phyloP scores from a whole-genome alignment of 2,797 vertebrate genomes.

The Sciurus carolinensis region DNA sequence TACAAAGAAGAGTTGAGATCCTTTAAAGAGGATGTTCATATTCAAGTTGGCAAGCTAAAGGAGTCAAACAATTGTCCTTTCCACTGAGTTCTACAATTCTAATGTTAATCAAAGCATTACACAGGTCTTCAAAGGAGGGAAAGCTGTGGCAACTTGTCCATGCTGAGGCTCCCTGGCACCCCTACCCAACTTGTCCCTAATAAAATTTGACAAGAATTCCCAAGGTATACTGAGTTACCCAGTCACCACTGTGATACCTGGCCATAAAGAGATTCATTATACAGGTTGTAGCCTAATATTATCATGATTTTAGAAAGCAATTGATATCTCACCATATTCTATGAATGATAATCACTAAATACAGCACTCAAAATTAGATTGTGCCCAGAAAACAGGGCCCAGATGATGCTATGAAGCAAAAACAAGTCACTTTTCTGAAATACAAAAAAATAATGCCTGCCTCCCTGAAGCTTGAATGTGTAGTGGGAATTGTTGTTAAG shows the following conservation, averaged over 20 bases:
- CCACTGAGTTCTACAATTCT: not conserved
- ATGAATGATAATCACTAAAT: not conserved
- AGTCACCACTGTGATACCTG: not conserved
- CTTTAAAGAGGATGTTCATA: not conserved
- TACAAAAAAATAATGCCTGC: not conserved
- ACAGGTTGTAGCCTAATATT: not conserved
- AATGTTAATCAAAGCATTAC: not conserved
- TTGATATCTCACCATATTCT: conserved; percentile 14
- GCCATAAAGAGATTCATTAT: not conserved
- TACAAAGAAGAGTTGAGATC: conserved; percentile 49
- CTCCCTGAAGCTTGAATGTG: not conserved
- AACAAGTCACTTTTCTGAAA: not conserved
- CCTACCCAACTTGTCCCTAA: not conserved
- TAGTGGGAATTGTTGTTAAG: not conserved
- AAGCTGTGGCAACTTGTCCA: not conserved
- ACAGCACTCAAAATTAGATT: conserved; percentile 14
- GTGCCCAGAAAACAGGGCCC: not conserved
- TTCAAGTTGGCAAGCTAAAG: not conserved
- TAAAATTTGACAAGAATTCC: not conserved
- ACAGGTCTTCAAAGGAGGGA: not conserved
- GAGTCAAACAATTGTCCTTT: not conserved
- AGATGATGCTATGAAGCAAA: not conserved
- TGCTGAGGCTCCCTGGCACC: accelerated
- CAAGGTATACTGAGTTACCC: not conserved
- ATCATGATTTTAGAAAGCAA: conserved; percentile 32